These are phyloP conservation scores for Arenicola marina DNA, from an alignment of 2,888 invertebrate species.

Conservation along the genomic window DNA sequence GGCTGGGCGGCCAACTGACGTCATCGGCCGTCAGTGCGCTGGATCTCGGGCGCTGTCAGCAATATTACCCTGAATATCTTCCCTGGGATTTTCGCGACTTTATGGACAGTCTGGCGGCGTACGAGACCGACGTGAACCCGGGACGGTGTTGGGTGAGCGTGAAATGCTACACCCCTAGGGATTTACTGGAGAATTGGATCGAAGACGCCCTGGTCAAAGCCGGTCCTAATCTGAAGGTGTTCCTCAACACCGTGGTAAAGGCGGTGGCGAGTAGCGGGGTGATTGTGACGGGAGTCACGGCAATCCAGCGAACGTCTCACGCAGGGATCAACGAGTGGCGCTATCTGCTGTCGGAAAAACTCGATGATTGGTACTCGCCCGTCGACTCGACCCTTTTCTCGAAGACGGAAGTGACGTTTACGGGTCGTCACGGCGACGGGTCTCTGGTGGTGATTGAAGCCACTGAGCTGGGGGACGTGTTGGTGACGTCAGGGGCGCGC, in stretches of 20 bases:
- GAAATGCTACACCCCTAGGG: slow-evolving; percentile 24
- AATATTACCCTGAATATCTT: slow-evolving; percentile 16
- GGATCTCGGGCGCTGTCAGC: slow-evolving; percentile 24
- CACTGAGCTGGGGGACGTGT: slow-evolving; percentile 24
- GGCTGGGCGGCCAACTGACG: slow-evolving; percentile 33
- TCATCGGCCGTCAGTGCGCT: slow-evolving; percentile 28
- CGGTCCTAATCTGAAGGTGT: slow-evolving; percentile 21
- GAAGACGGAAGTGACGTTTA: slow-evolving; percentile 11
- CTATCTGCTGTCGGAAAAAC: slow-evolving; percentile 10
- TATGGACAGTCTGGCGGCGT: slow-evolving; percentile 19
- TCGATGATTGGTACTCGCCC: slow-evolving; percentile 26
- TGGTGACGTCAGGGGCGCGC: slow-evolving; percentile 22
- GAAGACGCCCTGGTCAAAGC: slow-evolving; percentile 4
- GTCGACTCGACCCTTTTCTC: slow-evolving; percentile 18
- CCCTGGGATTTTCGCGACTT: slow-evolving; percentile 22
- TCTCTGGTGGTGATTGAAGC: slow-evolving; percentile 25
- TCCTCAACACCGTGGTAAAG: slow-evolving; percentile 29
- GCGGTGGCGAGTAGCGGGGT: slow-evolving; percentile 4
- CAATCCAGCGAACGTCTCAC: slow-evolving; percentile 15
- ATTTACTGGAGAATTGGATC: slow-evolving; percentile 23
- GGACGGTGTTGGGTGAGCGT: slow-evolving; percentile 30
- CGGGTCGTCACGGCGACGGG: background rate
- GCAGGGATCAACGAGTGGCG: slow-evolving; percentile 11
- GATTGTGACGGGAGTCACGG: slow-evolving; percentile 10
- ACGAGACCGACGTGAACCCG: too few species aligned